Base-by-base conservation (phyloP, 2,113 vertebrate species). In the Phyllostomus hastatus region DNA sequence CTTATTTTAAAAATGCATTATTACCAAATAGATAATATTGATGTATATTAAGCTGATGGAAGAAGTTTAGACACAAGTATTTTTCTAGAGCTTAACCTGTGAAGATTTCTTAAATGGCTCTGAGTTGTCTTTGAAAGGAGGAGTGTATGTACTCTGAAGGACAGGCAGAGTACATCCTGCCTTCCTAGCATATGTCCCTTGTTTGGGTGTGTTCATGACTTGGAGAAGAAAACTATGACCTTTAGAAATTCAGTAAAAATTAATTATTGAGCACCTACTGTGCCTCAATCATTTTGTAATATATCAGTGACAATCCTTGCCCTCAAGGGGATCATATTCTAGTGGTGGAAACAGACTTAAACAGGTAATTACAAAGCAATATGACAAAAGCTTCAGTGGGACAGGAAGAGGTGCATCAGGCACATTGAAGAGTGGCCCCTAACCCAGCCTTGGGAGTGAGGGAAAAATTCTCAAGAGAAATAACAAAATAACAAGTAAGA, bases 111-210 rank as follows among this genome's bases (percentile, higher is more conserved):
- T 54, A 78, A 57, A 59, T n/a, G 24, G 8, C 31, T 59, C 2
- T 88, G 50, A 70, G 9, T 33, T 64, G 52, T 57, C 35, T 38
- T 75, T 81, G 50, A n/a, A 66, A 94, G 33, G n/a, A 69, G 14
- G 7, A 20, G 1, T 59, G 0, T 31, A 31, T 20, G 1, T n/a
- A 2, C 1, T 35, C 7, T 16, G 7, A 75, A 54, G 43, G 26
- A 38, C 31, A 4, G 4, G 33, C 15, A 15, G 14, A 33, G 70
- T 43, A 28, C 46, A 78, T 50, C 26, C 14, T 83, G 11, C 35
- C 31, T 41, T 66, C 16, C 38, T 28, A 26, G 28, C 54, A 41
- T 57, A 57, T 22, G 20, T 57, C 54, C 54, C 54, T 11, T 48
- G 50, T 22, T 14, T 76, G 19, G n/a, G 48, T 14, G 57, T 20